phyloP scores from a whole-genome alignment of 2,113 vertebrate species.

The Pangasianodon hypophthalmus region DNA sequence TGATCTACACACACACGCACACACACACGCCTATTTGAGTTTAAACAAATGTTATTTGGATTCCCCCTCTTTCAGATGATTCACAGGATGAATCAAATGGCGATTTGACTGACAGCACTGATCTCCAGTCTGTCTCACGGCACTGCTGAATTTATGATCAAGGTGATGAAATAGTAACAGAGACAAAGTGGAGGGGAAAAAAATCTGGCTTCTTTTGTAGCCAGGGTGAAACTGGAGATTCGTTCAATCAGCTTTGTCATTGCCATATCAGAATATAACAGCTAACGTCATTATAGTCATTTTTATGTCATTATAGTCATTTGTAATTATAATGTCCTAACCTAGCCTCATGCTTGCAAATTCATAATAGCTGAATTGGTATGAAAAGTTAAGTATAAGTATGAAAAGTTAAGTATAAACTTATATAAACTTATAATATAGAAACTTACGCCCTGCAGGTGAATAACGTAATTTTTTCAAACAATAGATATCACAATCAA shows the following conservation, averaged over 20 bases:
- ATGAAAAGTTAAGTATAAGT: background rate
- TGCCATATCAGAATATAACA: background rate
- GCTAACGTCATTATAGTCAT: background rate
- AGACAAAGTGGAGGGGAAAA: background rate
- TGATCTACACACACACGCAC: background rate
- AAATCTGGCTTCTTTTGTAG: background rate
- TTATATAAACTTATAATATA: too few relatives aligned
- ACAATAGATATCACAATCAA: background rate
- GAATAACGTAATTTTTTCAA: background rate
- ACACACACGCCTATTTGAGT: background rate
- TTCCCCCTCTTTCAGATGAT: background rate
- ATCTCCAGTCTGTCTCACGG: background rate
- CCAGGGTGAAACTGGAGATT: background rate
- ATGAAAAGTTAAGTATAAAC: background rate
- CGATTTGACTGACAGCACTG: background rate
- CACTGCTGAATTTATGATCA: background rate
- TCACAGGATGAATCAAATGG: background rate
- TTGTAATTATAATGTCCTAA: background rate
- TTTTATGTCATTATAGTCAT: background rate
- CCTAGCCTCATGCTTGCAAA: background rate
- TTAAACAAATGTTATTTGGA: background rate
- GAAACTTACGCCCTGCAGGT: background rate
- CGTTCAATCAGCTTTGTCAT: background rate
- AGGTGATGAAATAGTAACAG: background rate
- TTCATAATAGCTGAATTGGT: background rate